These are phyloP conservation scores for Solen grandis DNA, from an alignment of 1,140 invertebrate genomes.

Conservation along the genomic window DNA sequence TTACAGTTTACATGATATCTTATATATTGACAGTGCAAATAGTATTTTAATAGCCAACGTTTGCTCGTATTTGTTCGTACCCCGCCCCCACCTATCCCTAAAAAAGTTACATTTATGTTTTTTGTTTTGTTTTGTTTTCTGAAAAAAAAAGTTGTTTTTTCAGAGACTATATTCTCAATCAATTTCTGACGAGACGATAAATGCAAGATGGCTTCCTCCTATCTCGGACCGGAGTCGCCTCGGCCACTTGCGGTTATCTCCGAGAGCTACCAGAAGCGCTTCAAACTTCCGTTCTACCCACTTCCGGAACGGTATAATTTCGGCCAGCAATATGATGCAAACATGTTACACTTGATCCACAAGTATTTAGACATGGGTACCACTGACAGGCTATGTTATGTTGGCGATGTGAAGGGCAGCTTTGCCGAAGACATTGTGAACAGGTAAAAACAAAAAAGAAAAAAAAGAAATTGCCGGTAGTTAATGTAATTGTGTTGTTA, in stretches of 20 bases:
- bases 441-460: too few relatives aligned
- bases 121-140: too few relatives aligned
- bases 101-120: too few relatives aligned
- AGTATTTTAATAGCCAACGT: too few relatives aligned
- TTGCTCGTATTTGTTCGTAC: too few relatives aligned
- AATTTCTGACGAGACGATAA: too few relatives aligned
- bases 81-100: too few relatives aligned
- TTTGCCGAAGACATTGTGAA: slow-evolving; percentile 67
- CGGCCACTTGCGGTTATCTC: slow-evolving; percentile 77
- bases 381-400: slow-evolving; percentile 73
- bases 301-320: slow-evolving; percentile 67
- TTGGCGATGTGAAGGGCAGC: slow-evolving; percentile 74
- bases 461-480: background rate
- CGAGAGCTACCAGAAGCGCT: slow-evolving; percentile 71
- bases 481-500: background rate
- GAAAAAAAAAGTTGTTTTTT: too few relatives aligned
- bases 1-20: too few relatives aligned
- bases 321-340: slow-evolving; percentile 72
- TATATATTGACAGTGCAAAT: too few relatives aligned
- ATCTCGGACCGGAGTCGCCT: slow-evolving; percentile 78
- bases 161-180: too few relatives aligned
- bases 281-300: slow-evolving; percentile 65
- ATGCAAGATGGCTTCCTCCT: slow-evolving; percentile 73
- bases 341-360: slow-evolving; percentile 73
- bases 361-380: slow-evolving; percentile 76